These are phyloP conservation scores for Crocallis elinguaria DNA, from an alignment of 2,888 invertebrate species.

Conservation along the genomic window DNA sequence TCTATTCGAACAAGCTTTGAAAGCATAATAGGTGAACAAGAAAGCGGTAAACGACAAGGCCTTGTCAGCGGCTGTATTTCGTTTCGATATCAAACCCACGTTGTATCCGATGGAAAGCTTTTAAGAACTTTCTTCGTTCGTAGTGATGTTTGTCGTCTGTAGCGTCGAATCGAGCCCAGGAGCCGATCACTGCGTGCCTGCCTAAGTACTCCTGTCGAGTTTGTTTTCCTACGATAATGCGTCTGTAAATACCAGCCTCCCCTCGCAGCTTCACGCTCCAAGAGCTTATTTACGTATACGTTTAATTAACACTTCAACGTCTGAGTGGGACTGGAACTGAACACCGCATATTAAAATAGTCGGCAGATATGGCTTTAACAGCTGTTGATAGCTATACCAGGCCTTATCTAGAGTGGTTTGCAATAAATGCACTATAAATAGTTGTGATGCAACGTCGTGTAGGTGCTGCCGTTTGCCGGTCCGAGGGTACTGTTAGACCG, in stretches of 20 bases:
- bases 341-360: slow-evolving; percentile 42
- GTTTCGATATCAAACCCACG: slow-evolving; percentile 18
- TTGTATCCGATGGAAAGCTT: slow-evolving; percentile 49
- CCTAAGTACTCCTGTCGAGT: slow-evolving; percentile 61
- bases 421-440: slow-evolving; percentile 46
- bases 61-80: slow-evolving; percentile 19
- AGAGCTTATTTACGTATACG: slow-evolving; percentile 62
- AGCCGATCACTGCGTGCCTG: slow-evolving; percentile 36
- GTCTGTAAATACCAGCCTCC: slow-evolving; percentile 67
- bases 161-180: slow-evolving; percentile 41
- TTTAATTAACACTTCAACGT: slow-evolving; percentile 68
- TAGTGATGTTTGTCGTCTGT: slow-evolving; percentile 63
- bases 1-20: slow-evolving; percentile 11
- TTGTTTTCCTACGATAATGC: slow-evolving; percentile 73
- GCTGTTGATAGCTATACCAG: slow-evolving; percentile 50
- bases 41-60: slow-evolving; percentile 9
- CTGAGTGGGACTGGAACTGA: slow-evolving; percentile 49
- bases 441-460: slow-evolving; percentile 45
- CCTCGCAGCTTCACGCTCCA: slow-evolving; percentile 43
- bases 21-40: slow-evolving; percentile 16
- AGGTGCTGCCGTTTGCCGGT: slow-evolving; percentile 24
- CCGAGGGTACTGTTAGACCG: slow-evolving; percentile 58
- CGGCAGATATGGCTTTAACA: slow-evolving; percentile 43
- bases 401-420: slow-evolving; percentile 51
- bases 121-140: slow-evolving; percentile 45